Base-by-base conservation (phyloP, 2,113 vertebrate species). In the Mesitornis unicolor region DNA sequence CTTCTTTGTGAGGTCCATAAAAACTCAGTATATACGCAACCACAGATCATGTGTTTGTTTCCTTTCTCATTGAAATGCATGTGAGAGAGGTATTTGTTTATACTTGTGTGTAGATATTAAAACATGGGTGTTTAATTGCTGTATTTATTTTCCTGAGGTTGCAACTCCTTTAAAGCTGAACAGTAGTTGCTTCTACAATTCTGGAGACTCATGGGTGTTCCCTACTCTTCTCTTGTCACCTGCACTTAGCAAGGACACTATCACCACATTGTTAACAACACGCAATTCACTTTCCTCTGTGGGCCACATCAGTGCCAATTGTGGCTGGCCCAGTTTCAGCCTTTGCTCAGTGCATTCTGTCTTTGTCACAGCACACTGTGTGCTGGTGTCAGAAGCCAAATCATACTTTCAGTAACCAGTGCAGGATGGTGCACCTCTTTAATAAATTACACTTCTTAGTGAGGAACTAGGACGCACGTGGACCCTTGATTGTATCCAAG, bases 241-340 rank as follows among this genome's bases (percentile, higher is more conserved):
- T 40, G 15, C 12, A 18, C 12, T 9, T 33, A 53, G 36, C 1
- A 24, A 19, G 33, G 76, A 16, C 0, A 2, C 5, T 21, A 3
- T 64, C 56, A 70, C 15, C 2, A 57, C 24, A 81, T 8, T 22
- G 4, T 48, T 64, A 60, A 21, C 16, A 75, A n/a, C 14, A 42
- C 3, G 2, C 21, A 61, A 20, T 47, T 48, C 22, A 16, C 35
- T 65, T 79, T 50, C 35, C 61, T 24, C 19, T 59, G 29, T 50
- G 15, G 63, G 31, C 51, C 48, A 59, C 40, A 36, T 48, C 48
- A n/a, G 28, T 54, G 48, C 35, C 63, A 54, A n/a, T 50, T 63
- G 18, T 59, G 57, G 12, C 65, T 76, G 38, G 33, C 29, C 17
- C 63, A 35, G 11, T 53, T 85, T 50, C 35, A 17, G 60, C 26